phyloP scores from a whole-genome alignment of 2,888 invertebrate genomes.

The Frankliniella intonsa region DNA sequence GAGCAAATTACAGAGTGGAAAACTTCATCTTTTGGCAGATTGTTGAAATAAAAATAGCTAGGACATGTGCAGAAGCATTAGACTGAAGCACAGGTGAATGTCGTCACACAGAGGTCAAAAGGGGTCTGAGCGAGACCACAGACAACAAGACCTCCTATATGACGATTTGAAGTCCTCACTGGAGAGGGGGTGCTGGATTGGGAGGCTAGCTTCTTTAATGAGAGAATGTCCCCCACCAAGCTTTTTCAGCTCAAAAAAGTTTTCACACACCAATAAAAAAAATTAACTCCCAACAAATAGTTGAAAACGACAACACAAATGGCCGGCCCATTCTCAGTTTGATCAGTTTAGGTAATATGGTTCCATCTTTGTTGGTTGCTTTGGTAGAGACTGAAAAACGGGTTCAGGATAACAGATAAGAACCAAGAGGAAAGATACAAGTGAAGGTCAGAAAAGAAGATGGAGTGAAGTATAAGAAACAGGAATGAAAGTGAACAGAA shows the following conservation, averaged over 20 bases:
- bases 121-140: no score
- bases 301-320: background rate
- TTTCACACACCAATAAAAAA: background rate
- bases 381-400: background rate
- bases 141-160: no score
- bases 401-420: background rate
- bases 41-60: no score
- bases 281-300: no score
- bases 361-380: background rate
- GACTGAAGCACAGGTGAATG: no score
- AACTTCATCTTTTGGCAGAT: no score
- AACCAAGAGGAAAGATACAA: conserved; percentile 24
- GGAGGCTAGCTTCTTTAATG: background rate
- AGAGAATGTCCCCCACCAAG: background rate
- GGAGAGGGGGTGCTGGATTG: background rate
- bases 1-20: no score
- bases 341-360: background rate
- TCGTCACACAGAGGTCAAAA: no score
- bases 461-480: conserved; percentile 28
- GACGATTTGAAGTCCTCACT: background rate
- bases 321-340: background rate
- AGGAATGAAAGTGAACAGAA: background rate
- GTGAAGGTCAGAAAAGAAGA: background rate
- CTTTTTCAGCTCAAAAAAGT: background rate
- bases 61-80: no score